A percentile compares a stretch with the other conserved stretches of the same genome.
phyloP scores from a whole-genome alignment of 37 sponge, comb jelly and placozoan genomes.

The Bolinopsis microptera region DNA sequence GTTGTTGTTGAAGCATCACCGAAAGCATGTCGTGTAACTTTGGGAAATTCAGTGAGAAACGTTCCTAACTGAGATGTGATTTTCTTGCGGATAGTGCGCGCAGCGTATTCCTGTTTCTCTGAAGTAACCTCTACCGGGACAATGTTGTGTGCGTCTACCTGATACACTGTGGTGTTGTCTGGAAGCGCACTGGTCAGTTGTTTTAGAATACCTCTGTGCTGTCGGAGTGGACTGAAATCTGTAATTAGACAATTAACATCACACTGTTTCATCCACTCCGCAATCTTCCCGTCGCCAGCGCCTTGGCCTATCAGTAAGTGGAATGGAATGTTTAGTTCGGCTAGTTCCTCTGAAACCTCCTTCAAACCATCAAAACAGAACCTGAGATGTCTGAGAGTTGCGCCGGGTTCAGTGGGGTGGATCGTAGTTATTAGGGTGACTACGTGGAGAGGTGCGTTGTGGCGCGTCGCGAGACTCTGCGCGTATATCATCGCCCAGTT shows the following conservation, averaged over 20 bases:
- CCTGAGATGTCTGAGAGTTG: background rate
- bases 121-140: constrained; percentile 20
- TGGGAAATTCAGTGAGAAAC: constrained; percentile 52
- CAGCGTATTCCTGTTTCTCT: constrained; percentile 34
- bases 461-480: background rate
- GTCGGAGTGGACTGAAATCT: constrained; percentile 56
- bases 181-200: background rate
- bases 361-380: constrained; percentile 32
- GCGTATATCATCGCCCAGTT: constrained; percentile 61
- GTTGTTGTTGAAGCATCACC: background rate
- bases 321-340: constrained; percentile 30
- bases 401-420: background rate
- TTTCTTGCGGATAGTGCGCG: background rate
- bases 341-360: background rate
- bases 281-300: background rate
- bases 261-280: background rate
- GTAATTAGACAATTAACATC: constrained; percentile 22
- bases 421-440: background rate
- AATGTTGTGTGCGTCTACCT: constrained; percentile 61
- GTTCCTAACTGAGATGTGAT: background rate
- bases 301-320: constrained; percentile 26
- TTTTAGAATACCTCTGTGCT: background rate
- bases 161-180: background rate
- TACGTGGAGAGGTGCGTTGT: constrained; percentile 3
- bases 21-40: background rate